phyloP scores from a whole-genome alignment of 2,113 vertebrate genomes.

The Pachyramphus minor region DNA sequence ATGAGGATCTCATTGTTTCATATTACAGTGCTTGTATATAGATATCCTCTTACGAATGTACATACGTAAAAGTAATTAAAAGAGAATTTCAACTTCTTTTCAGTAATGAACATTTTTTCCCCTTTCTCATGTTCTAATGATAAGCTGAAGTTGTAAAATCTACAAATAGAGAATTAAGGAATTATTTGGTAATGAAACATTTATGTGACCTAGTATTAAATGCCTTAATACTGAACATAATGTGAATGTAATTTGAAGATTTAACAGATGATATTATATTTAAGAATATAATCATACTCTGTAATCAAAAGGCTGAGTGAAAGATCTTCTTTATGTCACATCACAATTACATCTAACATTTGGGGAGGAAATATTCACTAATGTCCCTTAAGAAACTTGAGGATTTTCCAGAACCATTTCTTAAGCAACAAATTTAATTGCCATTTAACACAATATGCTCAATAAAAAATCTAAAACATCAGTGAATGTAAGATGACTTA shows the following conservation, averaged over 20 bases:
- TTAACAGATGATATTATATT: background rate
- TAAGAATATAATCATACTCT: fast-evolving
- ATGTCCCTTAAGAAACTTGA: background rate
- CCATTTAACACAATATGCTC: background rate
- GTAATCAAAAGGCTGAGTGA: background rate
- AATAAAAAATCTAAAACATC: background rate
- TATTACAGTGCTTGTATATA: background rate
- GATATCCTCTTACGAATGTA: background rate
- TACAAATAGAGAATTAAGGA: background rate
- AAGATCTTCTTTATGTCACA: background rate
- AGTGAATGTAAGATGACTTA: background rate
- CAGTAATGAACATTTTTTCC: background rate
- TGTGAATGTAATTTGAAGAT: background rate
- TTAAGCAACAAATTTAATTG: background rate
- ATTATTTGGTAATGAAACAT: background rate
- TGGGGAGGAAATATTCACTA: background rate
- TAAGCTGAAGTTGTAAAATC: background rate
- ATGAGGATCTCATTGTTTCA: background rate
- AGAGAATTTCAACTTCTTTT: background rate
- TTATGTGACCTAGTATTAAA: background rate
- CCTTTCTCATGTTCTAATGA: background rate
- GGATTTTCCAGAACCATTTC: background rate
- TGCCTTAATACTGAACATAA: background rate
- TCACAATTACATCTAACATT: background rate
- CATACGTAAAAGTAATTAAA: background rate